These are phyloP conservation scores for Autographa pulchrina DNA, from an alignment of 2,888 invertebrate species.

Conservation along the genomic window DNA sequence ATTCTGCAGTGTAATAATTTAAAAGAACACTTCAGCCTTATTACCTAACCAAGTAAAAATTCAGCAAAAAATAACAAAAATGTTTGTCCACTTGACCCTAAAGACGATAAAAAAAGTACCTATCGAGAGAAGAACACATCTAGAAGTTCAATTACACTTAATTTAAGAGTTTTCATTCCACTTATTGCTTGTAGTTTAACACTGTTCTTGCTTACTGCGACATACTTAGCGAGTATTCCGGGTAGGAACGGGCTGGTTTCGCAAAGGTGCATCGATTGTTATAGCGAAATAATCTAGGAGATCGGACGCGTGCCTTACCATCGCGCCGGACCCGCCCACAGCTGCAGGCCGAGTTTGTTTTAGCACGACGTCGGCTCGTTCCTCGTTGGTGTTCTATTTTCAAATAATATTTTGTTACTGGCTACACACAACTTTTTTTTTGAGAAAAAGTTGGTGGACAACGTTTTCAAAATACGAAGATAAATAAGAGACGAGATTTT, in stretches of 20 bases:
- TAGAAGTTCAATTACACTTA: too few relatives aligned
- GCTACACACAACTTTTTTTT: neutral
- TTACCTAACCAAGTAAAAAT: too few relatives aligned
- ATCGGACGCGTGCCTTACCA: constrained; percentile 81
- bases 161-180: too few relatives aligned
- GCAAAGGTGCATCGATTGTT: constrained; percentile 58
- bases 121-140: too few relatives aligned
- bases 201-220: constrained; percentile 32
- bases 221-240: constrained; percentile 31
- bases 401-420: constrained; percentile 5
- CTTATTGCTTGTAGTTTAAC: neutral
- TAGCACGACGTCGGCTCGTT: constrained; percentile 67
- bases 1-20: too few relatives aligned
- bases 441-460: neutral
- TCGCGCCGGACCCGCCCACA: constrained; percentile 72
- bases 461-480: neutral
- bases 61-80: too few relatives aligned
- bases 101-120: too few relatives aligned
- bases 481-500: rapidly evolving
- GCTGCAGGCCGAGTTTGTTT: constrained; percentile 82
- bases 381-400: constrained; percentile 29
- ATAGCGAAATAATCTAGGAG: constrained; percentile 64
- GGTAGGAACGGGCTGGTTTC: constrained; percentile 47
- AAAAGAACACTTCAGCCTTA: too few relatives aligned
- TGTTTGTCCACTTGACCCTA: too few relatives aligned